These are phyloP conservation scores for Mohoua ochrocephala DNA, from an alignment of 2,113 vertebrate genomes.

Conservation along the genomic window DNA sequence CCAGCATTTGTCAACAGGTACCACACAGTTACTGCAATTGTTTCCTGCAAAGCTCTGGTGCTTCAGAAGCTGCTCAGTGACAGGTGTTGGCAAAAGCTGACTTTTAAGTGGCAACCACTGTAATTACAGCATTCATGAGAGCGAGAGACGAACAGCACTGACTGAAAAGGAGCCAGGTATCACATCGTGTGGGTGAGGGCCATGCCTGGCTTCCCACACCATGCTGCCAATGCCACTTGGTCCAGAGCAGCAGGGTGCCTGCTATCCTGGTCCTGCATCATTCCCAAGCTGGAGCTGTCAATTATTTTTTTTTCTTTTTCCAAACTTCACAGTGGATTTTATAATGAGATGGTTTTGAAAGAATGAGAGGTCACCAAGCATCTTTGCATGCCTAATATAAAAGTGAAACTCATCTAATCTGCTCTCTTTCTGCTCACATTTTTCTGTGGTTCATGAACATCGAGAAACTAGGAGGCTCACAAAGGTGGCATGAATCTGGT, in stretches of 20 bases:
- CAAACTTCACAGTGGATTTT: neutral
- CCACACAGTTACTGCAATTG: neutral
- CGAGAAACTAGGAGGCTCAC: neutral
- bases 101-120: neutral
- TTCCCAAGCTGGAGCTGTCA: neutral
- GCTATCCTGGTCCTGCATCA: fast-evolving
- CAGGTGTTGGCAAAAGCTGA: neutral
- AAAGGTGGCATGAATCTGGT: neutral
- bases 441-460: neutral
- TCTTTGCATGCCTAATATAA: neutral
- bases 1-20: neutral
- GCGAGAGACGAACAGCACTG: neutral
- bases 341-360: neutral
- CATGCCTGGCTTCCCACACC: neutral
- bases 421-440: fast-evolving
- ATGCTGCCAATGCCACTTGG: fast-evolving
- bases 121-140: neutral
- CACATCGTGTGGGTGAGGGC: fast-evolving
- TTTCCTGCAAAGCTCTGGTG: neutral
- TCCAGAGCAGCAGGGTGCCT: neutral
- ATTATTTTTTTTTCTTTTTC: too few species aligned
- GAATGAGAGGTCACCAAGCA: neutral
- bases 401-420: neutral
- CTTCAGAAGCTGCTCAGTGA: neutral
- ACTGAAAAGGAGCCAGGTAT: neutral